Evolutionary conservation across 2,797 vertebrate species (phyloP), one percentile per base, ranked within the genome.

Genomic region (Pangasius krempfi): DNA sequence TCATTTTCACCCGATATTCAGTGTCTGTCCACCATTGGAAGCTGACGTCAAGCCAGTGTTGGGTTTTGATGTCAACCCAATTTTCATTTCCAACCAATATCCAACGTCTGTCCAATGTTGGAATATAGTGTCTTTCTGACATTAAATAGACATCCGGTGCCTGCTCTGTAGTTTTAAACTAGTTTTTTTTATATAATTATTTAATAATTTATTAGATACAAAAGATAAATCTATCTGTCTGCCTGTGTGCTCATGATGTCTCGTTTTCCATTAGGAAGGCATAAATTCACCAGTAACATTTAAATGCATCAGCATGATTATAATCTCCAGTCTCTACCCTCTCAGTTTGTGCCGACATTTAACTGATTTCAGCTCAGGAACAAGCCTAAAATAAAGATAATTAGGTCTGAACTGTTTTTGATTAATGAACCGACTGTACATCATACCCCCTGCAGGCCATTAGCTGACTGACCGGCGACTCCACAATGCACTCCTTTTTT

Each of bases 341-440:
- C 22, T 58, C 4, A 5, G 4, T 27, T 37, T 30, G 25, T n/a
- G 27, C 47, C 75, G 8, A 30, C 27, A 2, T 78, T 37, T 5
- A 58, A 30, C 78, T 58, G 78, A 58, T 58, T 58, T 80, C 18
- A 80, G 75, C 27, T 78, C 30, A 52, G 47, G 47, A 27, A 30
- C 75, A 6, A 52, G 16, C 50, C 76, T 79, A 10, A 79, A 76
- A 76, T 76, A 50, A 79, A 54, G 16, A 10, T 79, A 80, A 92
- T 79, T 33, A 33, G 8, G 7, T 79, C 76, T 56, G 76, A 58
- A 37, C 30, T 58, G n/a, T 90, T 92, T 89, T 89, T 73, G 88
- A 89, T 78, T 87, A 89, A 90, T 92, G 91, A 58, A 80, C 78
- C 9, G 5, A 58, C 54, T 80, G 52, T 58, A 80, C 18, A 12